Evolutionary conservation across 2,888 invertebrate species (phyloP).

Genomic region (Drosophila austrosaltans): DNA sequence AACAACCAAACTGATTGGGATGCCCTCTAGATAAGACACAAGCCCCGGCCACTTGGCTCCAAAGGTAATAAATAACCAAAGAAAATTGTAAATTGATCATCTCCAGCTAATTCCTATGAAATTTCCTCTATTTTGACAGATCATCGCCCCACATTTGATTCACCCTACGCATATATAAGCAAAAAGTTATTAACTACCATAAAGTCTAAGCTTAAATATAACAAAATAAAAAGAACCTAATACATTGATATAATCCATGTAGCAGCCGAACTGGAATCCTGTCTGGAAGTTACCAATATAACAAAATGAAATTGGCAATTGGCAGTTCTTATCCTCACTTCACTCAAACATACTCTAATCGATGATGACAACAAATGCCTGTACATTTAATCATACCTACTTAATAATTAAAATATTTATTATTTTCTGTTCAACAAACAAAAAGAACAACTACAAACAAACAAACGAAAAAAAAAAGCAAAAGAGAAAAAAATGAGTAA

Average conservation of each 20-base stretch:
- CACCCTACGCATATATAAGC: conserved; percentile 55
- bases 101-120: conserved; percentile 27
- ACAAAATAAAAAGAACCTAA: conserved; percentile 29
- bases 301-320: conserved; percentile 41
- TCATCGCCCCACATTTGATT: not conserved
- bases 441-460: conserved; percentile 14
- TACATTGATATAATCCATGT: conserved; percentile 67
- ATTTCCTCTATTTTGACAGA: conserved; percentile 9
- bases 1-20: conserved; percentile 93
- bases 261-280: conserved; percentile 32
- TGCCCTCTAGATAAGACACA: conserved; percentile 72
- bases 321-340: conserved; percentile 28
- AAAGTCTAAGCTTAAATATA: conserved; percentile 59
- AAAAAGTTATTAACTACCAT: conserved; percentile 63
- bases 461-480: conserved; percentile 3
- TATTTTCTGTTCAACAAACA: conserved; percentile 45
- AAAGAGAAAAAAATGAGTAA: conserved; percentile 6
- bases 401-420: conserved; percentile 66
- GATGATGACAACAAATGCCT: conserved; percentile 39
- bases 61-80: not conserved
- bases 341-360: conserved; percentile 35
- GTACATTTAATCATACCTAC: conserved; percentile 45
- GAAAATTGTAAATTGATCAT: not conserved
- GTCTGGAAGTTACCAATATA: conserved; percentile 36
- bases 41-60: not conserved